Percentiles rank a stretch among this genome's conserved stretches.
Evolutionary conservation across 2,797 vertebrate species (phyloP).

Genomic region (Nothura maculosa): DNA sequence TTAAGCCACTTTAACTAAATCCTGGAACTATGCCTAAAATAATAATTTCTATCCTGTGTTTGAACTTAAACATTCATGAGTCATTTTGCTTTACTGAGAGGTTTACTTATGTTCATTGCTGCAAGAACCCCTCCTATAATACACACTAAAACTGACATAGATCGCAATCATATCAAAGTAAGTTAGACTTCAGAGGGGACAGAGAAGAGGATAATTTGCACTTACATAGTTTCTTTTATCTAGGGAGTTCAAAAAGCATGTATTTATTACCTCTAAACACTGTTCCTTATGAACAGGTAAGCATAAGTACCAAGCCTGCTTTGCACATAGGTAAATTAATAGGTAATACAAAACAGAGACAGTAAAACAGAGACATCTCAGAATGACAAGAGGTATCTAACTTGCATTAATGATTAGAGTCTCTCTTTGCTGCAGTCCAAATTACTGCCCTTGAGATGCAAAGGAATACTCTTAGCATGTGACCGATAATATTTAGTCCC

Average conservation of each 20-base stretch:
- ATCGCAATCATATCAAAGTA: slow-evolving; percentile 53
- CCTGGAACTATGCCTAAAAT: slow-evolving; percentile 34
- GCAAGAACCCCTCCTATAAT: neutral
- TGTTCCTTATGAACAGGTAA: neutral
- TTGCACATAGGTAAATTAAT: neutral
- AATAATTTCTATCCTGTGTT: slow-evolving; percentile 17
- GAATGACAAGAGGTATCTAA: neutral
- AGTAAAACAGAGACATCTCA: neutral
- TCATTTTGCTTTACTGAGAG: neutral
- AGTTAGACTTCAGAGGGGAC: slow-evolving; percentile 46
- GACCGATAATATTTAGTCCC: neutral
- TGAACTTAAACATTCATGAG: slow-evolving; percentile 23
- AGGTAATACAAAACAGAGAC: slow-evolving; percentile 7
- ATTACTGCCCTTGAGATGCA: neutral
- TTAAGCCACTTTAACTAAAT: slow-evolving; percentile 21
- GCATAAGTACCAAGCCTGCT: neutral
- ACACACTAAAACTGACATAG: neutral
- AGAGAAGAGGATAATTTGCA: slow-evolving; percentile 59
- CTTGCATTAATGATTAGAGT: neutral
- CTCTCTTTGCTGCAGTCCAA: neutral
- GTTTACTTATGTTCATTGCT: slow-evolving; percentile 11
- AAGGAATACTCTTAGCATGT: neutral
- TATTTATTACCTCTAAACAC: slow-evolving; percentile 36
- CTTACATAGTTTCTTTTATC: slow-evolving; percentile 52
- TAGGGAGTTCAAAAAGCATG: slow-evolving; percentile 22